A percentile compares a stretch with the other conserved stretches of the same genome.
Evolutionary conservation across 2,888 invertebrate species (phyloP).

Genomic region (Epicampocera succincta): DNA sequence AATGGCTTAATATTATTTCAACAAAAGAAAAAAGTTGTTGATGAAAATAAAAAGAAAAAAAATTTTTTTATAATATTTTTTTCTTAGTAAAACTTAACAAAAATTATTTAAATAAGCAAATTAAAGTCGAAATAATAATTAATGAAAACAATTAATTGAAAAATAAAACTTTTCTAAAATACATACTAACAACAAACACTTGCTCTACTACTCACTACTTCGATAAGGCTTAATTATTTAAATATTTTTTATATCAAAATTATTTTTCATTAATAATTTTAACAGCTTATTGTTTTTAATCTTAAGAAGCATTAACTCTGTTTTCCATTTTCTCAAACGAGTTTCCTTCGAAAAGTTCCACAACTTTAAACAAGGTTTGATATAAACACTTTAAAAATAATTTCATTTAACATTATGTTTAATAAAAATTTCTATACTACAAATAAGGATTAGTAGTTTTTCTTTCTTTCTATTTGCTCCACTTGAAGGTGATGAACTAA

Average conservation of each 20-base stretch:
- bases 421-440: conserved; percentile 47
- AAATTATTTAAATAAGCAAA: conserved; percentile 49
- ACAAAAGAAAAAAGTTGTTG: conserved; percentile 61
- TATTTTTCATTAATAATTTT: conserved; percentile 32
- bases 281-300: conserved; percentile 30
- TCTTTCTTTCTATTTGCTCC: neutral
- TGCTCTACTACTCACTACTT: conserved; percentile 67
- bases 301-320: neutral
- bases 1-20: conserved; percentile 65
- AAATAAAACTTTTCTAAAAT: conserved; percentile 69
- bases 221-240: conserved; percentile 55
- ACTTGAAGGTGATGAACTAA: conserved; percentile 51
- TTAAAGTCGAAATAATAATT: conserved; percentile 49
- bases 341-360: neutral
- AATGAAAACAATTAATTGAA: conserved; percentile 64
- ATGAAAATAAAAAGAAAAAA: conserved; percentile 41
- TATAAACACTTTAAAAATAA: conserved; percentile 27
- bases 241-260: conserved; percentile 39
- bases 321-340: neutral
- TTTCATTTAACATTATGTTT: conserved; percentile 47
- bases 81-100: conserved; percentile 50
- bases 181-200: conserved; percentile 70
- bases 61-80: conserved; percentile 22
- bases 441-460: conserved; percentile 20
- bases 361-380: conserved; percentile 16